Evolutionary conservation across 2,888 invertebrate species (phyloP), one percentile per base, ranked within the genome.

Genomic region (Drosophila sordidula): DNA sequence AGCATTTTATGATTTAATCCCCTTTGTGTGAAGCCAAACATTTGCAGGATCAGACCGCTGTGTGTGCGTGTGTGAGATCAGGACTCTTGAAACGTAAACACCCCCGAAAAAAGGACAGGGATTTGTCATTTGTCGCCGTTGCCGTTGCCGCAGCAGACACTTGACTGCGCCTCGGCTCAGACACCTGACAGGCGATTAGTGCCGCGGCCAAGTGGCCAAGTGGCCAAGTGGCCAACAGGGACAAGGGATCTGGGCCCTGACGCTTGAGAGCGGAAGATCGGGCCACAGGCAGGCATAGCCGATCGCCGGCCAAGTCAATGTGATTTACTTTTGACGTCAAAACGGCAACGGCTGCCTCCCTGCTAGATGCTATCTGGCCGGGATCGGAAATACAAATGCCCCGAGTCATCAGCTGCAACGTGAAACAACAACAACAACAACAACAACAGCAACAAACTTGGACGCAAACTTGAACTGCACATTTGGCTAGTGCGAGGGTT

Each of bases 21-120:
- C 67, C 66, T 78, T 86, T 78, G 75, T 80, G 83, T 74, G 80
- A 78, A 82, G 86, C 64, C 78, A 85, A 78, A 82, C 82, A 85
- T 82, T 69, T 64, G 51, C 71, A 64, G 79, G 78, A 78, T 78
- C 68, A 73, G 50, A 50, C 36, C n/a, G 34, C 29, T 29, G 59
- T 52, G 29, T 26, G 46, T 52, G 55, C n/a, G 47, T 16, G 26
- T 38, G 67, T 36, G 57, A 41, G 56, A 59, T 64, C 69, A 63
- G 57, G 46, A 45, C 75, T 46, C 75, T 75, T 56, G 52, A 75
- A 52, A 42, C 29, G 67, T 58, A 63, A 71, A 71, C 74, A 75
- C 74, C 64, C 74, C 59, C 64, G 54, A 56, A 38, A 32, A 36
- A 47, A 73, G 46, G 70, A 55, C 77, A 61, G 54, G 63, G 61